These are phyloP conservation scores for Neodiprion pinetum DNA, from an alignment of 1,140 invertebrate species.

Conservation along the genomic window DNA sequence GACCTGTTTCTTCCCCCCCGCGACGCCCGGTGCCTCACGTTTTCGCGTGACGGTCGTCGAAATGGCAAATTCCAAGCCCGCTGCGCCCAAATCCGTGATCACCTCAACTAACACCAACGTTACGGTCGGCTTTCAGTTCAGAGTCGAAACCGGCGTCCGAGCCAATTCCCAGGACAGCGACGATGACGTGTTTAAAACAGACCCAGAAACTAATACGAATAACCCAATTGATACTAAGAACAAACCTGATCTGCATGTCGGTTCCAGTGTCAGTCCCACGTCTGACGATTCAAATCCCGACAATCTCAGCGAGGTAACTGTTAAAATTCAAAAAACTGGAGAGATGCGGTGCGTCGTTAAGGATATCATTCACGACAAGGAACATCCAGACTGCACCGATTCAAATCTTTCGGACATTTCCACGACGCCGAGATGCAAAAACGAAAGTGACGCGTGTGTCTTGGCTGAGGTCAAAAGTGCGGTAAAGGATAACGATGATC, in stretches of 20 bases:
- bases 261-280: neutral
- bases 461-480: neutral
- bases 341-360: constrained; percentile 4
- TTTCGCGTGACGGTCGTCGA: constrained; percentile 49
- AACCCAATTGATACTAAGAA: neutral
- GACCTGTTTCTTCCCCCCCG: constrained; percentile 37
- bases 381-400: neutral
- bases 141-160: constrained; percentile 23
- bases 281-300: neutral
- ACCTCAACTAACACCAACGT: constrained; percentile 31
- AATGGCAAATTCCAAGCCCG: constrained; percentile 18
- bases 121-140: constrained; percentile 36
- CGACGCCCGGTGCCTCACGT: constrained; percentile 32
- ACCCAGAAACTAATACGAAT: constrained; percentile 15
- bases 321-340: neutral
- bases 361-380: neutral
- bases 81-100: constrained; percentile 31
- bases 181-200: constrained; percentile 25
- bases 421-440: neutral
- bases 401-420: neutral
- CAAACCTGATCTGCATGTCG: neutral
- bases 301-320: neutral
- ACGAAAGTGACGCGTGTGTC: neutral
- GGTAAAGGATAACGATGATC: neutral
- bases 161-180: constrained; percentile 35